Base-by-base conservation (phyloP, 2,113 vertebrate species). In the Cyanoderma ruficeps region DNA sequence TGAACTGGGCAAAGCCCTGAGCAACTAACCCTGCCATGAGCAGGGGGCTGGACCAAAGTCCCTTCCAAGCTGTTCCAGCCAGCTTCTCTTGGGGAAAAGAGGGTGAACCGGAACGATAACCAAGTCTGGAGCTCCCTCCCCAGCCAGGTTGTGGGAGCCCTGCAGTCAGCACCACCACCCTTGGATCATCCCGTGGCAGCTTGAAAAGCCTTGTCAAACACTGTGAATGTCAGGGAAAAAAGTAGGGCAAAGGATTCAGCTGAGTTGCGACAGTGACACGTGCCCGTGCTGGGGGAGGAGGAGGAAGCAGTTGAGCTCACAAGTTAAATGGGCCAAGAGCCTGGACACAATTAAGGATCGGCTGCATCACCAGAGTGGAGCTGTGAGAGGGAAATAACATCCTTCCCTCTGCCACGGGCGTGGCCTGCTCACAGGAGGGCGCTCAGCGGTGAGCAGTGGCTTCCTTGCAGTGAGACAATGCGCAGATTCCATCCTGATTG, bases 251-350 rank as follows among this genome's bases (percentile, higher is more conserved):
- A 92, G 89, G 76, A 94, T 83, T 78, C 72, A 63, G 80, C 4
- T 18, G 90, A 94, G 80, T 81, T 94, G 64, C 1, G 2, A 89
- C 91, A 93, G 76, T 28, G 76, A 80, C 95, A 92, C 50, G 55
- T 94, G 92, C 71, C 76, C 61, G 59, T 14, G 76, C 86, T 78
- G 76, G 59, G 53, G 56, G 76, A 94, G 95, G 92, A 96, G 94
- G 69, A 95, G 92, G 90, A 91, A 80, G 88, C 2, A 2, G 60
- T 64, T 76, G 83, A 95, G 37, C 86, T 63, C 89, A 56, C 10
- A 49, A 74, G 71, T 68, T 96, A 97, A 93, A 92, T 90, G 93
- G 93, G 96, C 93, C 83, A 84, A 86, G 80, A 92, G 64, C 76
- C 46, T 75, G 91, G 91, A 77, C 95, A 90, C 72, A 75, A 4